Evolutionary conservation across 2,888 invertebrate species (phyloP), one percentile per base, ranked within the genome.

Genomic region (Tineola bisselliella): DNA sequence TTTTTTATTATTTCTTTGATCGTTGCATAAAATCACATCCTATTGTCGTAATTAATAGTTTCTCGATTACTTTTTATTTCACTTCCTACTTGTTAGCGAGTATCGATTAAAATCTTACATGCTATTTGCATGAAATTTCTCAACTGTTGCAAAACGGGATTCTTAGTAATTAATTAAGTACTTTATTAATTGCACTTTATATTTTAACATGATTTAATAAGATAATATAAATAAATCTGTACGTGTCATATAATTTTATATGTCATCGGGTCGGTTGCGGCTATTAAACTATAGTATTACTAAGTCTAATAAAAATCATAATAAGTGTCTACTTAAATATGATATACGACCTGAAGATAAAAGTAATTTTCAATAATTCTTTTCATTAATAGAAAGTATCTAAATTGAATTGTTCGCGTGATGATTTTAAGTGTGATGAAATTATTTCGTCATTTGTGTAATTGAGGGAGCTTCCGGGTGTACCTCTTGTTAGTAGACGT

Each of bases 401-500:
- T 10, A 10, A 54, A 6, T 25, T 25, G 25, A 17, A 48, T 48
- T 48, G 48, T 48, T 48, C 8, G 48, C 8, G 54, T 54, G 54
- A 25, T 54, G 12, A 54, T 25, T 12, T 54, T 54, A 54, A 54
- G 58, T 33, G 58, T 58, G 58, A 58, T 33, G 18, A 33, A 33
- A 33, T 58, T 58, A 58, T 58, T 58, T 30, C 59, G 61, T 62
- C 60, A 64, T 65, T 63, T 43, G 38, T 61, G 65, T 70, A 69
- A 71, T 69, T 65, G 62, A 33, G 58, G 62, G 63, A 65, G 73
- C 74, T 74, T 76, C 75, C 75, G 75, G 74, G 69, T 69, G 66
- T 63, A 58, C n/a, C 13, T 58, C 58, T 58, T 58, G 58, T 58
- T 58, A 58, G 33, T 8, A 31, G 66, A 63, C 65, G 66, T 68